A percentile compares a stretch with the other conserved stretches of the same genome.
These are phyloP conservation scores for Siniperca undulata DNA, from an alignment of 2,797 vertebrate genomes.

Conservation along the genomic window DNA sequence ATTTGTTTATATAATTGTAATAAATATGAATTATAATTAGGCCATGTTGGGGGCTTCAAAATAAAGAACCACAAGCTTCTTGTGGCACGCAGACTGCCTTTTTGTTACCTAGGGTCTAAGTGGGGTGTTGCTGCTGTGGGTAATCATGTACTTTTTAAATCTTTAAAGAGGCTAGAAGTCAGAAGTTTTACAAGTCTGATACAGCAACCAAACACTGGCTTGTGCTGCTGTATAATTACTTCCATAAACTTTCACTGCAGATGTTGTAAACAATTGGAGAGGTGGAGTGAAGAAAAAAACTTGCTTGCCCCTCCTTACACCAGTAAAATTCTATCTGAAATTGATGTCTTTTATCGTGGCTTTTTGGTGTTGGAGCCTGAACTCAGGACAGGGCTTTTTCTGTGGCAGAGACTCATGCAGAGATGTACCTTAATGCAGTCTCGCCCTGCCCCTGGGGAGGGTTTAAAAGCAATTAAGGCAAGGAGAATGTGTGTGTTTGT, in stretches of 20 bases:
- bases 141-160: conserved; percentile 56
- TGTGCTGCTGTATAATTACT: conserved; percentile 53
- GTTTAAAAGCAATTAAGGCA: conserved; percentile 45
- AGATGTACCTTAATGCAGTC: conserved; percentile 41
- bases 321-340: conserved; percentile 11
- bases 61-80: conserved; percentile 12
- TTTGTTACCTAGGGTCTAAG: conserved; percentile 17
- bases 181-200: conserved; percentile 36
- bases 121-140: conserved; percentile 36
- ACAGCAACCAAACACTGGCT: conserved; percentile 43
- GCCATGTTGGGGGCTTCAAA: not conserved
- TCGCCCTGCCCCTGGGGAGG: conserved; percentile 9
- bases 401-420: conserved; percentile 25
- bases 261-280: conserved; percentile 35
- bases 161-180: conserved; percentile 44
- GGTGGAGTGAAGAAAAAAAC: not conserved
- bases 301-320: not conserved
- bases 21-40: not conserved
- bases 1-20: not conserved
- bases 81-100: conserved; percentile 4
- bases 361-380: conserved; percentile 21
- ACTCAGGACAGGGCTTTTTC: conserved; percentile 20
- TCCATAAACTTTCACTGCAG: conserved; percentile 42
- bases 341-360: conserved; percentile 8
- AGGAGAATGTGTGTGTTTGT: not conserved